Conservation (phyloP, 2,113 vertebrate species). For the Syngnathus typhle region DNA sequence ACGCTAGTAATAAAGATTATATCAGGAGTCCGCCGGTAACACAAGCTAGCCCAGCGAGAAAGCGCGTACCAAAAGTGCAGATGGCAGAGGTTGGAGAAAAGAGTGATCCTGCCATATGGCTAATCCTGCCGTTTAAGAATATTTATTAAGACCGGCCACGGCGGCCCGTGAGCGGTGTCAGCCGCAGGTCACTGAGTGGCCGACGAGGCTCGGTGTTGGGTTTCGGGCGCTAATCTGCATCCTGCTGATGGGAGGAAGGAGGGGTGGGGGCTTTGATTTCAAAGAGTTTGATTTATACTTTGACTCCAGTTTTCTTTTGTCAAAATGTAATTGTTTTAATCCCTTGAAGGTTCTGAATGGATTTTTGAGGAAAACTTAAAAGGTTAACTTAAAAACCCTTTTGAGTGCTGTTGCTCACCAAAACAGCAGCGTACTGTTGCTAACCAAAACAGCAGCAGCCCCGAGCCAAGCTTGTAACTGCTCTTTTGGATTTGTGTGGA, state of each 20-base stretch:
- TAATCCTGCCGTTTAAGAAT: slow-evolving; percentile 61
- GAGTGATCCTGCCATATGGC: slow-evolving; percentile 62
- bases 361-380: neutral
- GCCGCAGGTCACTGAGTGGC: slow-evolving; percentile 44
- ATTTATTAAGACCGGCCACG: slow-evolving; percentile 41
- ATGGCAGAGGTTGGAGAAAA: slow-evolving; percentile 51
- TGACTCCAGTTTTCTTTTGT: neutral
- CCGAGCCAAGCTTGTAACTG: neutral
- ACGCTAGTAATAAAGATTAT: slow-evolving; percentile 60
- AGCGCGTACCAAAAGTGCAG: slow-evolving; percentile 31
- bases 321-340: neutral
- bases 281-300: slow-evolving; percentile 18
- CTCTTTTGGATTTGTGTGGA: neutral
- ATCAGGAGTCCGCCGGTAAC: slow-evolving; percentile 62
- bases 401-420: neutral
- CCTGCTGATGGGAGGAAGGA: neutral
- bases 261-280: slow-evolving; percentile 4
- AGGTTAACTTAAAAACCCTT: too few relatives aligned
- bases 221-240: slow-evolving; percentile 11
- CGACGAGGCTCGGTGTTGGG: slow-evolving; percentile 7
- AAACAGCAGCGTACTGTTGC: neutral
- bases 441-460: neutral
- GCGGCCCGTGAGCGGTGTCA: slow-evolving; percentile 42
- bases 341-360: neutral
- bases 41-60: slow-evolving; percentile 34